Evolutionary conservation across 2,888 invertebrate species (phyloP).

Genomic region (Glyphotaelius pellucidus): DNA sequence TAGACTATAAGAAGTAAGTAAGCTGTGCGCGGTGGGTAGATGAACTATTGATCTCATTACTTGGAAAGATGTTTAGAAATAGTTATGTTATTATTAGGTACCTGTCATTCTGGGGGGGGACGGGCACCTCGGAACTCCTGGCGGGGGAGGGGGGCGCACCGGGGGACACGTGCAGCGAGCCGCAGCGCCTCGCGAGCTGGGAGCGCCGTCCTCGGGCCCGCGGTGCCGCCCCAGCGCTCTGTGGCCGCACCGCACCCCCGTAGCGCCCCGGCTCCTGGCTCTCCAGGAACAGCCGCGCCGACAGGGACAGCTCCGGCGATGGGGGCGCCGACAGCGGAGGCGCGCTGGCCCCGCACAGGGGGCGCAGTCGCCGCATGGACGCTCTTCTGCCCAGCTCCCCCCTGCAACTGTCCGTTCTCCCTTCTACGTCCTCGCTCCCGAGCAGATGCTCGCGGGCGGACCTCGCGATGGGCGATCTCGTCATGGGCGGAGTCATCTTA

Average conservation of each 20-base stretch:
- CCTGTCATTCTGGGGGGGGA: not conserved
- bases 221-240: slow-evolving; percentile 47
- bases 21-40: too few relatives aligned
- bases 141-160: slow-evolving; percentile 8
- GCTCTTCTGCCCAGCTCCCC: slow-evolving; percentile 51
- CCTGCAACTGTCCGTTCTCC: not conserved
- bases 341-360: slow-evolving; percentile 57
- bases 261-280: slow-evolving; percentile 51
- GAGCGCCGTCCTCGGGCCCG: slow-evolving; percentile 26
- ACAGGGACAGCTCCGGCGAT: slow-evolving; percentile 59
- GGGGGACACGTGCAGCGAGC: slow-evolving; percentile 48
- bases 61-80: too few relatives aligned
- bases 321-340: slow-evolving; percentile 53
- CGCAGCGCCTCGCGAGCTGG: slow-evolving; percentile 8
- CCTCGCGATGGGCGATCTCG: slow-evolving; percentile 6
- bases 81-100: not conserved
- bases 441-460: slow-evolving; percentile 15
- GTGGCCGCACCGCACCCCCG: slow-evolving; percentile 51
- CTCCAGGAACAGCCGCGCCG: slow-evolving; percentile 63
- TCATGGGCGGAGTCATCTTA: slow-evolving; percentile 28
- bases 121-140: not conserved
- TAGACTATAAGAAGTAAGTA: too few relatives aligned
- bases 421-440: not conserved
- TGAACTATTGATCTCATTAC: too few relatives aligned
- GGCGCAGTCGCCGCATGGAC: slow-evolving; percentile 63